Percentiles rank a stretch among this genome's conserved stretches.
phyloP scores from a whole-genome alignment of 2,113 vertebrate genomes.

The Oryzias woworae region DNA sequence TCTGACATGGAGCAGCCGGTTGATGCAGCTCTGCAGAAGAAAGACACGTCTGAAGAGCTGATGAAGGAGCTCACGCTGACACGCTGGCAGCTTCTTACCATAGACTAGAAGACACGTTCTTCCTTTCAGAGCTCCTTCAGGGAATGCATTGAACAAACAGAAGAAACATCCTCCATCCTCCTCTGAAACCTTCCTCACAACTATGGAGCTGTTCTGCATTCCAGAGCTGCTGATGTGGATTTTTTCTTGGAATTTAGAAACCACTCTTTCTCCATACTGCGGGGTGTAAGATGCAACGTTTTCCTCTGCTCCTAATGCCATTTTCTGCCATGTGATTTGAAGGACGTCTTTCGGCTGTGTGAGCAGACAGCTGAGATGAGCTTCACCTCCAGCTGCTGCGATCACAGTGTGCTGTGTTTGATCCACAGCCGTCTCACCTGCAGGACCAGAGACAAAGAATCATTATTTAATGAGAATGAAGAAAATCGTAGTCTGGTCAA shows the following conservation, averaged over 20 bases:
- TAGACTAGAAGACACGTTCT: conserved; percentile 36
- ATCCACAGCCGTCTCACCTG: conserved; percentile 2
- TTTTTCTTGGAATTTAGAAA: background rate
- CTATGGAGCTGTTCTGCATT: conserved; percentile 30
- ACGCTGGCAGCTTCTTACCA: conserved; percentile 21
- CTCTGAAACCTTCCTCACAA: conserved; percentile 20
- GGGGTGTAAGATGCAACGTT: conserved; percentile 10
- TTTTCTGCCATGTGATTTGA: conserved; percentile 54
- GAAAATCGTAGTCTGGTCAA: no score
- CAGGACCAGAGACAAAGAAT: background rate
- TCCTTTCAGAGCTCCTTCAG: conserved; percentile 2
- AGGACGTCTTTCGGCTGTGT: conserved; percentile 1
- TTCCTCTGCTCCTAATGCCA: rapidly evolving
- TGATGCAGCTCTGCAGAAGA: conserved; percentile 45
- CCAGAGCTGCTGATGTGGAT: conserved; percentile 3
- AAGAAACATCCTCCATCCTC: conserved; percentile 45
- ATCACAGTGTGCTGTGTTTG: conserved; percentile 10
- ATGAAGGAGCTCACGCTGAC: background rate
- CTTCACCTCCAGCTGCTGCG: conserved; percentile 23
- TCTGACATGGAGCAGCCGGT: conserved; percentile 20
- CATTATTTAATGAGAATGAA: no score
- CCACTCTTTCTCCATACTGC: background rate
- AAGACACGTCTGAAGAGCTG: background rate
- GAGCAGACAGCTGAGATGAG: conserved; percentile 29
- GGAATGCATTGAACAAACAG: conserved; percentile 45